These are phyloP conservation scores for Lasioglossum pauxillum DNA, from an alignment of 2,888 invertebrate genomes.

Conservation along the genomic window DNA sequence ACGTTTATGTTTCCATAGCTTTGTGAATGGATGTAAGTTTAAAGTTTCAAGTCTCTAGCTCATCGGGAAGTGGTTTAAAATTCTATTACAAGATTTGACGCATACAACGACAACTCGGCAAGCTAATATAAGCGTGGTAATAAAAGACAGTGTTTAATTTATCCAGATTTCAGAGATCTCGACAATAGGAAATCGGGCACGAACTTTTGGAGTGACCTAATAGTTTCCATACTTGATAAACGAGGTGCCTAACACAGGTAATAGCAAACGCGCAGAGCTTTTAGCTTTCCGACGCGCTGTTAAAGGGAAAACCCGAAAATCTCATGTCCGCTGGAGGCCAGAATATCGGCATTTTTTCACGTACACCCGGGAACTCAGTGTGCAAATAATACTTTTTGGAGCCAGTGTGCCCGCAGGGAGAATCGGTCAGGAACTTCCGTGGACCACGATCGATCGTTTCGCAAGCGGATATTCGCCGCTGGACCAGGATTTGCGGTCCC, in stretches of 20 bases:
- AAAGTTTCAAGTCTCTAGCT: no score
- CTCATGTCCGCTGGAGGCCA: background rate
- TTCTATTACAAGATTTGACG: no score
- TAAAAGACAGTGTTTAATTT: no score
- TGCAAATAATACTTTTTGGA: background rate
- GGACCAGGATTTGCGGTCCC: background rate
- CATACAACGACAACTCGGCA: no score
- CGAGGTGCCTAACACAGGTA: no score
- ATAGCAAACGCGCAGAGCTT: background rate
- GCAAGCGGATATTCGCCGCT: background rate
- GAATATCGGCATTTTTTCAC: background rate
- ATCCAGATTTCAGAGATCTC: no score
- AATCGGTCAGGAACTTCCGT: background rate
- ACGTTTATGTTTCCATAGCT: background rate
- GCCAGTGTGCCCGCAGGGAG: background rate
- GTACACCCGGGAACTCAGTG: background rate
- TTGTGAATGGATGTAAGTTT: background rate
- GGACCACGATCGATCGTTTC: conserved; percentile 14
- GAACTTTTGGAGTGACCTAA: no score
- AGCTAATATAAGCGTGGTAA: no score
- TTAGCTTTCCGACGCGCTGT: background rate
- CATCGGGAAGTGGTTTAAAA: no score
- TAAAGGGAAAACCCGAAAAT: background rate
- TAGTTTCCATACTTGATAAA: no score
- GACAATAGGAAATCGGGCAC: no score